phyloP scores from a whole-genome alignment of 2,888 invertebrate species.

The Reticulitermes lucifugus region DNA sequence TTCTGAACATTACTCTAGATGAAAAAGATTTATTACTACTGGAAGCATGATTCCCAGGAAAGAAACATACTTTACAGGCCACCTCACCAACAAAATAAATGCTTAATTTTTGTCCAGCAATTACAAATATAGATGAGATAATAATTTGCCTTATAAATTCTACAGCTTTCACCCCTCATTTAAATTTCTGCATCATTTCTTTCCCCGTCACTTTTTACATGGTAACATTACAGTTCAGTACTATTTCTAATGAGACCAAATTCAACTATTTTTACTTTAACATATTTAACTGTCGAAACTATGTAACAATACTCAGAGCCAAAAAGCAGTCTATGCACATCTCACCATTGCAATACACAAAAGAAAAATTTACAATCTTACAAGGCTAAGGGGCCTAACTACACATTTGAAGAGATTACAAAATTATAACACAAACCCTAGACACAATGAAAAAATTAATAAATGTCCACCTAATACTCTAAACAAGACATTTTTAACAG shows the following conservation, averaged over 20 bases:
- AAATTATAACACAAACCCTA: background rate
- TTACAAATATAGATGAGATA: no score
- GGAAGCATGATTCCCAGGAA: no score
- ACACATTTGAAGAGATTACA: background rate
- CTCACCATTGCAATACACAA: background rate
- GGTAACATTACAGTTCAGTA: background rate
- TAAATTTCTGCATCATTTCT: background rate
- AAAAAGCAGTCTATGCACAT: background rate
- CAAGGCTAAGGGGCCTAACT: background rate
- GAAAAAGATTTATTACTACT: no score
- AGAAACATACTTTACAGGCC: no score
- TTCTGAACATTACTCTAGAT: no score
- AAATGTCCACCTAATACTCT: background rate
- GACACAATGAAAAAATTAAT: background rate
- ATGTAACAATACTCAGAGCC: background rate
- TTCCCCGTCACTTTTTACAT: background rate
- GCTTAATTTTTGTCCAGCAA: no score
- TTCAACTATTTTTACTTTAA: background rate
- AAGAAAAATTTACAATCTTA: background rate
- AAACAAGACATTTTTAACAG: background rate
- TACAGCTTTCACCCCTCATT: no score
- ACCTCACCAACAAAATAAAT: no score
- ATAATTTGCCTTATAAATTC: no score
- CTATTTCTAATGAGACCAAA: background rate
- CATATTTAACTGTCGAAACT: background rate